Base-by-base conservation (phyloP, 2,888 invertebrate genomes). In the Cryptus viduatorius region DNA sequence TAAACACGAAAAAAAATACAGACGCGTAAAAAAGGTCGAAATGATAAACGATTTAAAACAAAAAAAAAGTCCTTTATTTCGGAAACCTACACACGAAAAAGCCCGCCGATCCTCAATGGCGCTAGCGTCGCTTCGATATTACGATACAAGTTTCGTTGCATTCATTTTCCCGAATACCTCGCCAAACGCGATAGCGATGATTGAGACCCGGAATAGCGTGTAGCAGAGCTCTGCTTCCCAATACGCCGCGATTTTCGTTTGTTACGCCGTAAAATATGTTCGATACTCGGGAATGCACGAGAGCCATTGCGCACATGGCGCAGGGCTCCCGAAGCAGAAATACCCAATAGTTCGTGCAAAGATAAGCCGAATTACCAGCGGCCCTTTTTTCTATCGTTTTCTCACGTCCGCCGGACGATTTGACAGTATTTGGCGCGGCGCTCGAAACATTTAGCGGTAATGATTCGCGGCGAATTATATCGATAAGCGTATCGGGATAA, bases 241-340 rank as follows among this genome's bases (percentile, higher is more conserved):
- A 93, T 0, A 96, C 97, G 0, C 99, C 99, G 79, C 95, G 94
- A 0, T 88, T 80, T 0, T 93, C 92, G 81, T 95, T 95, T 0
- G 94, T 90, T 0, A 94, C 91, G 4, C 96, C 95, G 91, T 96
- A 99, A 93, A 98, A 99, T 1, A 99, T 96, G 81, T 97, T 95
- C 75, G 96, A 96, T 0, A 96, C 96, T 85, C 99, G 95, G n/a
- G 98, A 98, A 93, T 99, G 99, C 0, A 98, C 95, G 77, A 99
- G 94, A 0, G 97, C 99, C 99, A 99, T 99, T 0, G 98, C 95
- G 94, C 99, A 99, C 97, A 99, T 98, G 0, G 97, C 92, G 94
- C 99, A 99, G 0, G 99, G 99, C 92, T 99, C 99, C 83, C 95
- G 95, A 0, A 97, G 95, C 59, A 97, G 92, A 92, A 98, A 99